Percentiles rank a stretch among this genome's conserved stretches.
phyloP scores from a whole-genome alignment of 1,140 invertebrate species.

The Contarinia nasturtii region DNA sequence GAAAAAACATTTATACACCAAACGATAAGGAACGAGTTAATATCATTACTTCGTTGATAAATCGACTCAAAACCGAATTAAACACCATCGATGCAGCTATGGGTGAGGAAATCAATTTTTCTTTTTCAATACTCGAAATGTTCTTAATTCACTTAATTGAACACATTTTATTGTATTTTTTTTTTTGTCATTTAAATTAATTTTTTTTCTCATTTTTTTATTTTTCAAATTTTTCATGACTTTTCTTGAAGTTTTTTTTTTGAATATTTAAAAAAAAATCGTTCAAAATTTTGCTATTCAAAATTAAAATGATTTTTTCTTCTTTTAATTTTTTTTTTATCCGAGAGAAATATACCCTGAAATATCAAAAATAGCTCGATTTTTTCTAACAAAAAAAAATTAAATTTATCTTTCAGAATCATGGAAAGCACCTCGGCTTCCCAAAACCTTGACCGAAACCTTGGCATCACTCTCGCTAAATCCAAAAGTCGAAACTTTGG shows the following conservation, averaged over 20 bases:
- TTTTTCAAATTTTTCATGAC: neutral
- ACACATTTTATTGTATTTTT: neutral
- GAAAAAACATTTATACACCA: neutral
- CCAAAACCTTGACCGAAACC: slow-evolving; percentile 16
- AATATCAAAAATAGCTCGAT: neutral
- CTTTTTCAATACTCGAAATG: neutral
- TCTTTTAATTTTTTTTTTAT: too few species aligned
- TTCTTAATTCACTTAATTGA: neutral
- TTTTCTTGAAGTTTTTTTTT: neutral
- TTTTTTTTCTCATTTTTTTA: neutral
- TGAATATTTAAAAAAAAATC: neutral
- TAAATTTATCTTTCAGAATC: slow-evolving; percentile 8
- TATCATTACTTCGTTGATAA: slow-evolving; percentile 16
- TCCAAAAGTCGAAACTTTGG: slow-evolving; percentile 18
- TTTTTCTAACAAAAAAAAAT: neutral
- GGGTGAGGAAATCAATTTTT: slow-evolving; percentile 10
- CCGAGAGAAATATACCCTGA: too few species aligned
- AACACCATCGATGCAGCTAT: slow-evolving; percentile 15
- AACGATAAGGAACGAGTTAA: slow-evolving; percentile 18
- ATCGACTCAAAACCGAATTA: slow-evolving; percentile 18
- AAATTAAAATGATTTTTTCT: too few species aligned
- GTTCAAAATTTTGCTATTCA: neutral
- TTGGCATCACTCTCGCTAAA: slow-evolving; percentile 22
- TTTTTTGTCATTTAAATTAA: neutral
- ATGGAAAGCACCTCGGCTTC: slow-evolving; percentile 16